Evolutionary conservation across 2,888 invertebrate genomes (phyloP), one percentile per base, ranked within the genome.

Genomic region (Cremastobaeus sp.): DNA sequence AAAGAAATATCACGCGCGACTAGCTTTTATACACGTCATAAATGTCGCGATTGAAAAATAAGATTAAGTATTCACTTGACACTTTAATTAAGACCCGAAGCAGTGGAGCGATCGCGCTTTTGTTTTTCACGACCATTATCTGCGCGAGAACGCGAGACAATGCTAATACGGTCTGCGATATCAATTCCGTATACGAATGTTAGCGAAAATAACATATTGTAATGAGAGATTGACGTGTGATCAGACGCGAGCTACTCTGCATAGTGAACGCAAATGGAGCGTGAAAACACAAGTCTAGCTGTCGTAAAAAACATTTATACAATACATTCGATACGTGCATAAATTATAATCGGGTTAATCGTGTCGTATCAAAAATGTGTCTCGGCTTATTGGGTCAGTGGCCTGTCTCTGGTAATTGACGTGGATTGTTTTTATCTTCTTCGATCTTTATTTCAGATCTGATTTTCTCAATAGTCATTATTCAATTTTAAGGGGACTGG

Each of bases 201-300:
- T 37, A 1, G 43, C 45, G 28, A 62, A 66, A 73, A 73, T 57
- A 57, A 54, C 25, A 32, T 18, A 12, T 28, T 18, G 54, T 59
- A 69, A 64, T 66, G 64, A 62, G 62, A 55, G 68, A 68, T 62
- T 68, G 73, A 68, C 64, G 74, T 15, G 59, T 52, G 59, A 68
- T 69, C 64, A 25, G 35, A 62, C 68, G 55, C 64, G 62, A 73
- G 62, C 57, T 57, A 68, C 43, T 25, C 30, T 12, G 37, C 41
- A 5, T 35, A 28, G 35, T 28, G 25, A 35, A 30, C 15, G 59
- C 60, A 74, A 74, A 65, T 69, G 69, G 74, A 69, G 69, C 74
- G 54, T 65, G 65, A 64, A 74, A 43, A 65, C 43, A 47, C 34
- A 57, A 60, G 48, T 66, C 37, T 28, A n/a, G 28, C 15, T 20